Base-by-base conservation (phyloP, 2,888 invertebrate species). In the Cantharis nigra region DNA sequence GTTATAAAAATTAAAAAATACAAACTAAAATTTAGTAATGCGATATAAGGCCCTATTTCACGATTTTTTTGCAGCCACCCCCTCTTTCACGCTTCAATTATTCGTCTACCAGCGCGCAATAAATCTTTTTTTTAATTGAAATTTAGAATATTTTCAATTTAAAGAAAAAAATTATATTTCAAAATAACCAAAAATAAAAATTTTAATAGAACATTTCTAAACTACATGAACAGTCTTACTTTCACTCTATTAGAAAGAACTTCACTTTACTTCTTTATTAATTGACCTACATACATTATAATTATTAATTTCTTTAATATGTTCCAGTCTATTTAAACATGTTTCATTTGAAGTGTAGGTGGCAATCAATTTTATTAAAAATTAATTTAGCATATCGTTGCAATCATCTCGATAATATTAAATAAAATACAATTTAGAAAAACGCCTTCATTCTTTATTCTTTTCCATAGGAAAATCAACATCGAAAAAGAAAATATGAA, bases 401-500 rank as follows among this genome's bases (percentile, higher is more conserved):
- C 16, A 16, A 16, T 16, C 16, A 16, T 16, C 16, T 16, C 16
- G 16, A 16, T 16, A 16, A 16, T 16, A 20, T 13, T 3, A 67
- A 67, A 67, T 67, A 67, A 67, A 67, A 67, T 23, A 67, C 26
- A 67, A 11, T 18, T 64, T 64, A 67, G 20, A 67, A 67, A 30
- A 67, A 49, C 49, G 49, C 65, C 7, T 20, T 67, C 65, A 67
- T 67, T 67, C 65, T 67, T 67, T 67, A 23, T 23, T 67, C 26
- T 67, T 64, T 67, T 67, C 65, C 65, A 67, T 67, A 67, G 65
- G 65, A 67, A 67, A 67, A 67, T 67, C 26, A 67, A n/a, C n/a
- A 20, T 16, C 26, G 65, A 67, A 67, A 26, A 67, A 67, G 26
- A 67, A 67, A 26, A n/a, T 67, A 20, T 67, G 49, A 49, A 49